Percentiles rank a stretch among this genome's conserved stretches.
These are phyloP conservation scores for Eumacrocentrus americanus DNA, from an alignment of 2,888 invertebrate species.

Conservation along the genomic window DNA sequence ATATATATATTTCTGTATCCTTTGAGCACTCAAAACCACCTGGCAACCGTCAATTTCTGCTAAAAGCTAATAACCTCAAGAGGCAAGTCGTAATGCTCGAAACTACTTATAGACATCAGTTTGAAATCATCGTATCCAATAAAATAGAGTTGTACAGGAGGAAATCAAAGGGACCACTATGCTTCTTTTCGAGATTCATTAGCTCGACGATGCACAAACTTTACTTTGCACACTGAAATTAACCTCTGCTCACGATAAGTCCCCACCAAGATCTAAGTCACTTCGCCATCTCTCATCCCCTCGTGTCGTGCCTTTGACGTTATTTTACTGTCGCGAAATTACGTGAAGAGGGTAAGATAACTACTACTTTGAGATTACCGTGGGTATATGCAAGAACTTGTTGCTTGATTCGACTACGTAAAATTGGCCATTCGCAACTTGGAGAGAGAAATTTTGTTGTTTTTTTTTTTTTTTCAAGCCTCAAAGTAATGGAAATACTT, in stretches of 20 bases:
- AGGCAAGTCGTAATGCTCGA: neutral
- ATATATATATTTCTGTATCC: no score
- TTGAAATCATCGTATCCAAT: neutral
- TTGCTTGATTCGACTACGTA: neutral
- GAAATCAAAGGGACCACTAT: no score
- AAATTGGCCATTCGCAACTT: neutral
- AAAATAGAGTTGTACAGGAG: no score
- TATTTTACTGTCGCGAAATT: conserved; percentile 6
- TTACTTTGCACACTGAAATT: no score
- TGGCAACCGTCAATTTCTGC: neutral
- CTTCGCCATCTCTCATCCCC: no score
- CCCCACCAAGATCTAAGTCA: no score
- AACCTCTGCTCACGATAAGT: no score
- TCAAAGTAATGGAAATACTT: neutral
- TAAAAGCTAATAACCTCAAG: neutral
- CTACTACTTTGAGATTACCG: neutral
- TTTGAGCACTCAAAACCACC: neutral
- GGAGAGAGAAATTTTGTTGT: no score
- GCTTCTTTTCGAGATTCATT: no score
- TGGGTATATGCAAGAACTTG: neutral
- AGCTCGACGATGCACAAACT: no score
- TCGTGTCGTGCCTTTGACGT: neutral
- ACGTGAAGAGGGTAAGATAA: neutral
- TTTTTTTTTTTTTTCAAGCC: neutral
- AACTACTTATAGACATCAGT: neutral